Conservation (phyloP, 2,113 vertebrate genomes). For the Hippocampus guttulatus region DNA sequence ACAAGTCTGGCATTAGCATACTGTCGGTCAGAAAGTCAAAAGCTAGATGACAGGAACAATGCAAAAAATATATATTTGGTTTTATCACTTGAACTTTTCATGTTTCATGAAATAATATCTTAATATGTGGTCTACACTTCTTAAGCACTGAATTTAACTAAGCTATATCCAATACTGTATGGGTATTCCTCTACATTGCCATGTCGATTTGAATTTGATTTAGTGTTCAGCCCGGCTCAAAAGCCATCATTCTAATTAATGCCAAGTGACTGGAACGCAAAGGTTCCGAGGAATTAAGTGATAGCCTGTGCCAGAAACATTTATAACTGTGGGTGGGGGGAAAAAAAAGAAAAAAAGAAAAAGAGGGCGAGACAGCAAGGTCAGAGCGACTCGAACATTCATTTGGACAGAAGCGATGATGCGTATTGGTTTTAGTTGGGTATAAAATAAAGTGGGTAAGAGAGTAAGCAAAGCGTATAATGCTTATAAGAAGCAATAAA, state of each 20-base stretch:
- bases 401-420: conserved; percentile 1
- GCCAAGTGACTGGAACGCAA: not conserved
- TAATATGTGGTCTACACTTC: too few species aligned
- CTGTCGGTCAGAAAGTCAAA: too few species aligned
- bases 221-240: not conserved
- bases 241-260: not conserved
- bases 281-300: conserved; percentile 1
- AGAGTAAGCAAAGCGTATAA: not conserved
- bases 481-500: not conserved
- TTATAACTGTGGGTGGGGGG: not conserved
- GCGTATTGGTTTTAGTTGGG: not conserved
- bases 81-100: too few species aligned
- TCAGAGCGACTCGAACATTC: not conserved
- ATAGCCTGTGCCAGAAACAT: conserved; percentile 2
- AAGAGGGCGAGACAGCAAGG: not conserved
- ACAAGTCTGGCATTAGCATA: too few species aligned
- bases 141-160: too few species aligned
- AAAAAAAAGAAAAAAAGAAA: not conserved
- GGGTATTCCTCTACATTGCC: too few species aligned
- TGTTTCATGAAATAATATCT: too few species aligned
- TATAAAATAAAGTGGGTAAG: conserved; percentile 1
- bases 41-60: too few species aligned
- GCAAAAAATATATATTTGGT: too few species aligned
- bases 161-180: too few species aligned
- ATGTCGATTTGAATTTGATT: too few species aligned